Evolutionary conservation across 1,140 invertebrate genomes (phyloP).

Genomic region (Nebria ingens): DNA sequence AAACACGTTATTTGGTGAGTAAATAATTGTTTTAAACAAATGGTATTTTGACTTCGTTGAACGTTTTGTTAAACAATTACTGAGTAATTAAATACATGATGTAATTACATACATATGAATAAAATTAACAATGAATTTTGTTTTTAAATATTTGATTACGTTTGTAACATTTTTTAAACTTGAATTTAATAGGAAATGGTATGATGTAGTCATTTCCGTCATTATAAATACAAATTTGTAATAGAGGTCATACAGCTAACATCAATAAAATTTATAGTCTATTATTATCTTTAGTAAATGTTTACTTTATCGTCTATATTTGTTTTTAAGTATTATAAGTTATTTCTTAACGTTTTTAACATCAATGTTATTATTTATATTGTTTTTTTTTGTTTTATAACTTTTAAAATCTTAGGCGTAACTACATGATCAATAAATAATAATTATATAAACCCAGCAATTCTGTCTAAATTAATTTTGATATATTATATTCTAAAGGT

Average conservation of each 20-base stretch:
- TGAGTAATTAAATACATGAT: not conserved
- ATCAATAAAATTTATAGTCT: no score
- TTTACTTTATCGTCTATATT: no score
- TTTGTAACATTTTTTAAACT: not conserved
- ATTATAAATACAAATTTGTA: no score
- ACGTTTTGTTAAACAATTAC: not conserved
- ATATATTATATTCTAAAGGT: no score
- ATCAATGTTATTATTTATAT: not conserved
- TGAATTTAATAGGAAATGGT: not conserved
- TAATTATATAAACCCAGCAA: no score
- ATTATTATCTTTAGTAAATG: no score
- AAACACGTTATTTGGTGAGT: conserved; percentile 52
- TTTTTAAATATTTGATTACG: not conserved
- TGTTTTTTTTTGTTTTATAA: not conserved
- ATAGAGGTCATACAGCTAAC: no score
- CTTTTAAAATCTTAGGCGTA: no score
- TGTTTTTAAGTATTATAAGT: no score
- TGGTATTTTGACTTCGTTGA: not conserved
- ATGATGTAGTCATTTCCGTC: conserved; percentile 11
- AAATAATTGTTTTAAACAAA: not conserved
- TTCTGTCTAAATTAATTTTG: no score
- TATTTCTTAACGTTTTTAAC: not conserved
- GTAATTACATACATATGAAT: not conserved
- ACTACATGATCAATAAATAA: no score
- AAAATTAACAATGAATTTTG: conserved; percentile 5